These are phyloP conservation scores for Hyperoplus immaculatus DNA, from an alignment of 2,797 vertebrate species.

Conservation along the genomic window DNA sequence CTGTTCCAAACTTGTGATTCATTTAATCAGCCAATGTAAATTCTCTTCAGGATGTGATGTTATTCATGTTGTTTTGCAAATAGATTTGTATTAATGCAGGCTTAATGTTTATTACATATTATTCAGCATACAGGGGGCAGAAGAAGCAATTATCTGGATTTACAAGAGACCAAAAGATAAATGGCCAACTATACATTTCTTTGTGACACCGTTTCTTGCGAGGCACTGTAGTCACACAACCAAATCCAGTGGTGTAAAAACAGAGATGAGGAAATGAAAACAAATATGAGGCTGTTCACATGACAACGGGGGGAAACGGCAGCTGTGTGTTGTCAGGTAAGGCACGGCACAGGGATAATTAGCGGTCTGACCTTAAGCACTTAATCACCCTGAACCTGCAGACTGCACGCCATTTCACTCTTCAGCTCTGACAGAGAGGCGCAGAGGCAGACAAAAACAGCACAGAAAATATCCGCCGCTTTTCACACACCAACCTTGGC, in stretches of 20 bases:
- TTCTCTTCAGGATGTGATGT: conserved; percentile 32
- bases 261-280: conserved; percentile 53
- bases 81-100: conserved; percentile 30
- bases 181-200: background rate
- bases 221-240: conserved; percentile 15
- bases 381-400: conserved; percentile 81
- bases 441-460: conserved; percentile 22
- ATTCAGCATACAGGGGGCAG: conserved; percentile 2
- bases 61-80: conserved; percentile 21
- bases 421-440: conserved; percentile 55
- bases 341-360: conserved; percentile 79
- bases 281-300: conserved; percentile 70
- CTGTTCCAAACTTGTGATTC: background rate
- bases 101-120: conserved; percentile 17
- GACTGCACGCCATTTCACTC: conserved; percentile 65
- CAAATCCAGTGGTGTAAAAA: conserved; percentile 26
- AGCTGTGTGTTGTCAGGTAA: conserved; percentile 72
- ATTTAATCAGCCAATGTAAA: conserved; percentile 29
- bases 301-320: conserved; percentile 70
- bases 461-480: conserved; percentile 54
- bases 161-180: background rate
- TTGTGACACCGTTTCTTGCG: background rate
- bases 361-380: conserved; percentile 82
- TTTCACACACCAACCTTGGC: conserved; percentile 54
- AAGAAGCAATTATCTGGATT: conserved; percentile 9